These are phyloP conservation scores for Zoanthus solanderi DNA, from an alignment of 92 coral and sea anemone genomes.

Conservation along the genomic window DNA sequence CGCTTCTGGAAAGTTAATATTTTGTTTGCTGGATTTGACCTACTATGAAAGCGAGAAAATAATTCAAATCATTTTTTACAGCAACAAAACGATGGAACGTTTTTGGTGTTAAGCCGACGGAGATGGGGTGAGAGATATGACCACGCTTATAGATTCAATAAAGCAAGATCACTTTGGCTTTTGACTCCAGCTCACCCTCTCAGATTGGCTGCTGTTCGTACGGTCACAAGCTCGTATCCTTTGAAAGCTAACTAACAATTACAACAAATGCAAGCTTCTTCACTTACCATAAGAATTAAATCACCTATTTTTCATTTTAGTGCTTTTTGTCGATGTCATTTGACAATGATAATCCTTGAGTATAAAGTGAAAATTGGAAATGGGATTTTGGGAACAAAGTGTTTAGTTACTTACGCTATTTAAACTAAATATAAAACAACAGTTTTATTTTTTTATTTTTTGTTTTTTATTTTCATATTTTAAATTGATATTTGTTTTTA, in stretches of 20 bases:
- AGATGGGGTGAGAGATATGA: neutral
- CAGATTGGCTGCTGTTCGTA: slow-evolving; percentile 73
- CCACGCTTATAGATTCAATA: slow-evolving; percentile 88
- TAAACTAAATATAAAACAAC: no score
- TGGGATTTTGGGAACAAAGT: no score
- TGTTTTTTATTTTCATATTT: no score
- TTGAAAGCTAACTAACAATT: neutral
- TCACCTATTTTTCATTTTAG: no score
- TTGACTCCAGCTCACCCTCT: slow-evolving; percentile 84
- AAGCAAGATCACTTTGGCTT: slow-evolving; percentile 76
- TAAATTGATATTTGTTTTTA: no score
- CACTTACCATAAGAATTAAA: no score
- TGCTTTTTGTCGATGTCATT: no score
- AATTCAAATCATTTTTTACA: neutral
- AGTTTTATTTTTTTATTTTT: no score
- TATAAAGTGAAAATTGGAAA: no score
- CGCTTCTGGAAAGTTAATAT: neutral
- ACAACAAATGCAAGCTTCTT: no score
- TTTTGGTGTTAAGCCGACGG: neutral
- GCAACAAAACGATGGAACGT: neutral
- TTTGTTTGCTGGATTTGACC: neutral
- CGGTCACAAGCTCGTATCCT: slow-evolving; percentile 95
- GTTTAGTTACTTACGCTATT: no score
- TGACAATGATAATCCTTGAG: no score
- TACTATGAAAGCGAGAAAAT: neutral